Evolutionary conservation across 2,113 vertebrate genomes (phyloP).

Genomic region (Junco hyemalis): DNA sequence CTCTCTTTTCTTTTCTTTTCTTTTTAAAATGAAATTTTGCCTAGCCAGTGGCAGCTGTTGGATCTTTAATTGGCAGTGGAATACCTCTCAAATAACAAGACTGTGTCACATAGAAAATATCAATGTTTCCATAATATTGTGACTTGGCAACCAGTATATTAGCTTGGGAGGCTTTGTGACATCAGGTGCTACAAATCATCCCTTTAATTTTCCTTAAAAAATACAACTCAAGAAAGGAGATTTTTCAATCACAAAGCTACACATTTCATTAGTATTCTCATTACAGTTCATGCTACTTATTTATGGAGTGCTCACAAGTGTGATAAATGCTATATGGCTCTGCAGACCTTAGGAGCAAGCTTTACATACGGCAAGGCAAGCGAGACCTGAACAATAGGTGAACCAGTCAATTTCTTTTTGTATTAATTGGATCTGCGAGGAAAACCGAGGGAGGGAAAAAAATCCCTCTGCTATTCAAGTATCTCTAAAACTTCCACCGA

Average conservation of each 20-base stretch:
- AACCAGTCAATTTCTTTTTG: slow-evolving; percentile 31
- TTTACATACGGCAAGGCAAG: background rate
- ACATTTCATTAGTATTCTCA: slow-evolving; percentile 44
- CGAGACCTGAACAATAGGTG: background rate
- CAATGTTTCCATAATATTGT: background rate
- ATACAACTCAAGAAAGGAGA: background rate
- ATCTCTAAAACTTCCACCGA: background rate
- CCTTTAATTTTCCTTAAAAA: slow-evolving; percentile 19
- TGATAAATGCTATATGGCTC: background rate
- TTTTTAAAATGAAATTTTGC: background rate
- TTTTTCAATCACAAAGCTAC: slow-evolving; percentile 34
- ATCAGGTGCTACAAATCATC: slow-evolving; percentile 11
- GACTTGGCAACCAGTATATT: background rate
- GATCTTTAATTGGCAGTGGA: background rate
- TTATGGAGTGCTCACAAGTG: slow-evolving; percentile 14
- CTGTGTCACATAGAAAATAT: background rate
- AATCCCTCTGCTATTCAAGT: background rate
- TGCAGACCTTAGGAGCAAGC: background rate
- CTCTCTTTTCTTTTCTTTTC: background rate
- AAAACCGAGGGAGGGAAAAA: background rate
- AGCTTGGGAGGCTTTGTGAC: background rate
- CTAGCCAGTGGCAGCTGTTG: background rate
- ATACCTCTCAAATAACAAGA: background rate
- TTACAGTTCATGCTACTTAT: slow-evolving; percentile 30
- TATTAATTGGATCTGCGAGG: slow-evolving; percentile 28